phyloP scores from a whole-genome alignment of 2,797 vertebrate genomes.

The Sebastolobus alascanus region DNA sequence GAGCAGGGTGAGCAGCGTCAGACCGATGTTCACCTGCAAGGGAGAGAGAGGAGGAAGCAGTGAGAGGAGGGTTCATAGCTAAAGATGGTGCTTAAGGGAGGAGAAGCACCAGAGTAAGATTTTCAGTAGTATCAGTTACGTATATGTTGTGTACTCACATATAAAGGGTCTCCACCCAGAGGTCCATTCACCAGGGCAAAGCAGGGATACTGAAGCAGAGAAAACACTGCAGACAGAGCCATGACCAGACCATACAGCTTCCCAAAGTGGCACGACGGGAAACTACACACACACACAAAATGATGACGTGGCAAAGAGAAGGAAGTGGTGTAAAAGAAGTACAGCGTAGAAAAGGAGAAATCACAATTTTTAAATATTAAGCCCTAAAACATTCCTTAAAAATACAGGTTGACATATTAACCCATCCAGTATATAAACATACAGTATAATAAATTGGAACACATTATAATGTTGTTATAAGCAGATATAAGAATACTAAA shows the following conservation, averaged over 20 bases:
- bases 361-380: no score
- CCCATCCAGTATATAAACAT: no score
- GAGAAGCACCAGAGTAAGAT: background rate
- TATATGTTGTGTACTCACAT: slow-evolving; percentile 83
- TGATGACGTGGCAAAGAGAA: background rate
- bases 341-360: background rate
- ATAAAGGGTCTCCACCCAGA: slow-evolving; percentile 87
- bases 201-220: slow-evolving; percentile 91
- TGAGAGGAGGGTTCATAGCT: background rate
- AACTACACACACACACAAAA: slow-evolving; percentile 77
- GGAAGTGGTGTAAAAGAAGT: background rate
- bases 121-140: no score
- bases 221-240: slow-evolving; percentile 90
- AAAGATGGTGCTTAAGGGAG: background rate
- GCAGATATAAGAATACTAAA: background rate
- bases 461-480: background rate
- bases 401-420: no score
- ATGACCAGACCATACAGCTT: slow-evolving; percentile 91
- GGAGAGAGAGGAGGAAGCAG: background rate
- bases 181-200: slow-evolving; percentile 87
- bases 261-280: slow-evolving; percentile 91
- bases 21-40: slow-evolving; percentile 83
- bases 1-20: slow-evolving; percentile 85
- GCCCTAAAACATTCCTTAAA: no score
- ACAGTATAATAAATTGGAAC: no score